Base-by-base conservation (phyloP, 2,888 invertebrate species). In the Harpalus rufipes region DNA sequence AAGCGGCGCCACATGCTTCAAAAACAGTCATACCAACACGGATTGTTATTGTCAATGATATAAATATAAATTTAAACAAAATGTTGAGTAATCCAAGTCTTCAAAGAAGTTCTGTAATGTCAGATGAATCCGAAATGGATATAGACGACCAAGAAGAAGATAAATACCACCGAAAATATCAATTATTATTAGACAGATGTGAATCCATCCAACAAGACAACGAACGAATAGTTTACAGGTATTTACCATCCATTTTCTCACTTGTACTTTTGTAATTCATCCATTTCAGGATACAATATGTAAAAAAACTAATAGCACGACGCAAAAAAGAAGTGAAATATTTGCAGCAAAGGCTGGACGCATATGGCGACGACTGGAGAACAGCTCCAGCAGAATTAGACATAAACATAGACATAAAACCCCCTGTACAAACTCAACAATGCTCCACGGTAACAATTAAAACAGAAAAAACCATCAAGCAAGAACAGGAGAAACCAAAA, bases 201-300 rank as follows among this genome's bases (percentile, higher is more conserved):
- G 94, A 95, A 91, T 93, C 94, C 87, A 92, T 96, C 87, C 95
- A 96, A 89, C 95, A 95, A 93, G 94, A 95, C 89, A 96, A 96
- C 90, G 95, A 96, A 90, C 93, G 95, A 90, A 92, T 96, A 87
- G 94, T 95, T 85, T 93, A 93, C 91, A 93, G 93, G 94, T 93
- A 89, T 88, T 90, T 90, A 88, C 3, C 25, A 2, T 25, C 25
- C 25, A 25, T 25, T 25, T 2, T 25, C 25, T n/a, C 1, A 89
- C 89, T 88, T 86, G 74, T 86, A 65, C 85, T 25, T 25, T 12
- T 25, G 4, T 25, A 32, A 32, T 32, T 6, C 10, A n/a, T 86
- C 85, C 86, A 41, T 86, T 91, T 91, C 87, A 92, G 96, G 89
- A 94, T 95, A 90, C 95, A 95, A 89, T 94, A 94, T 90, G 94